Percentiles rank a stretch among this genome's conserved stretches.
phyloP scores from a whole-genome alignment of 2,797 vertebrate species.

The Squalus acanthias region DNA sequence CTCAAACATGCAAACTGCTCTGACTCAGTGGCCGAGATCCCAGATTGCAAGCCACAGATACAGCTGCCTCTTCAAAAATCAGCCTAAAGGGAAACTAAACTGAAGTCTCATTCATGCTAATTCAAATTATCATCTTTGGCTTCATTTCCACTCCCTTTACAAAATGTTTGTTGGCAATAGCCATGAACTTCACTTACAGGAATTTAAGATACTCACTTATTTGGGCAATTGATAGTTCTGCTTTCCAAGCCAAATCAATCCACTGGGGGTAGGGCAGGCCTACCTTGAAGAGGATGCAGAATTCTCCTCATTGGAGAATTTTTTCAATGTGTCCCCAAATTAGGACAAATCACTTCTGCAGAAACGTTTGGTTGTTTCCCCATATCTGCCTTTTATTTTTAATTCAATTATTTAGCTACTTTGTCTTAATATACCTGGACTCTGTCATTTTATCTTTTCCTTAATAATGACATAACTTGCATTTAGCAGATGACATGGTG shows the following conservation, averaged over 20 bases:
- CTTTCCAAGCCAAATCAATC: background rate
- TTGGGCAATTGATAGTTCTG: background rate
- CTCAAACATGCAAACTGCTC: background rate
- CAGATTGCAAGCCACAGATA: background rate
- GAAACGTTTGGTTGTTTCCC: background rate
- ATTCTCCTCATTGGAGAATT: background rate
- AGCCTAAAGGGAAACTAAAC: background rate
- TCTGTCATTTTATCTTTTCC: background rate
- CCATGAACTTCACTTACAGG: background rate
- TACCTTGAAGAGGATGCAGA: background rate
- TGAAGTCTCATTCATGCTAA: background rate
- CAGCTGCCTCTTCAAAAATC: background rate
- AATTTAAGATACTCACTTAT: background rate
- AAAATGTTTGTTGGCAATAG: background rate
- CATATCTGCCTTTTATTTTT: background rate
- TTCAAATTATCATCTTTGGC: background rate
- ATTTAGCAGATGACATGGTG: background rate
- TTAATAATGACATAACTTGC: background rate
- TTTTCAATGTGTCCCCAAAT: background rate
- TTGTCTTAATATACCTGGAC: background rate
- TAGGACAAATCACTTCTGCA: background rate
- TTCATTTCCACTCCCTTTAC: background rate
- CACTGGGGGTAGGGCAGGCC: background rate
- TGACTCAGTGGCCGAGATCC: background rate
- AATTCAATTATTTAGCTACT: background rate